Base-by-base conservation (phyloP, 2,797 vertebrate species). In the Enteromius paludinosus region DNA sequence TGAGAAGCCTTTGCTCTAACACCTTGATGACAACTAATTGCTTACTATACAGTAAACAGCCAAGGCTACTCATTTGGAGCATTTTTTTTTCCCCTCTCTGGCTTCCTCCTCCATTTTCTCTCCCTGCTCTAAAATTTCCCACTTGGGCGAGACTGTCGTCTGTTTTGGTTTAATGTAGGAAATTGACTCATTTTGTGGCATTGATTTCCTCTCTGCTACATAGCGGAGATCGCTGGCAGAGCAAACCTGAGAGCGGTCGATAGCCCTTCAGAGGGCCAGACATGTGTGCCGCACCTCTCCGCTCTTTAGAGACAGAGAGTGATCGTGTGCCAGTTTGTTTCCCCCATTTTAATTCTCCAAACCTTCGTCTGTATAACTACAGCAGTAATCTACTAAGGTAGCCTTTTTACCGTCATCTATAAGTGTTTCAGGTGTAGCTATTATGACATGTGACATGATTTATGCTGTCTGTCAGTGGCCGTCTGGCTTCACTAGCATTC, bases 161-260 rank as follows among this genome's bases (percentile, higher is more conserved):
- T 91, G 87, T 85, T 83, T 80, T 82, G 62, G 83, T 30, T 76
- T 85, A 87, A 71, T 52, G 68, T 89, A 90, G 90, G 89, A 92
- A 93, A 94, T 93, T 85, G 90, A 91, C 89, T 92, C 7, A 35
- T 90, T 89, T 80, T 83, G 73, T 88, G 81, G 84, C 82, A 93
- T 92, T 87, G 91, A 92, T 93, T 93, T 92, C 69, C 89, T 89
- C 84, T 89, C 87, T 78, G 87, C 83, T 74, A 87, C 90, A 91
- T 91, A 84, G 91, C 88, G 85, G 69, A 76, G 82, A 81, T 88
- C 87, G 76, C 88, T 89, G 87, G 88, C 90, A 81, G 90, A 85
- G 82, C 65, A 90, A 88, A 91, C 69, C 85, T 69, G 87, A 92
- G 91, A 87, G 45, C 38, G 79, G 88, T 94, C 88, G 76, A 94